Percentiles rank a stretch among this genome's conserved stretches.
Conservation (phyloP, 1,140 invertebrate genomes). For the Ctenoplectra terminalis region DNA sequence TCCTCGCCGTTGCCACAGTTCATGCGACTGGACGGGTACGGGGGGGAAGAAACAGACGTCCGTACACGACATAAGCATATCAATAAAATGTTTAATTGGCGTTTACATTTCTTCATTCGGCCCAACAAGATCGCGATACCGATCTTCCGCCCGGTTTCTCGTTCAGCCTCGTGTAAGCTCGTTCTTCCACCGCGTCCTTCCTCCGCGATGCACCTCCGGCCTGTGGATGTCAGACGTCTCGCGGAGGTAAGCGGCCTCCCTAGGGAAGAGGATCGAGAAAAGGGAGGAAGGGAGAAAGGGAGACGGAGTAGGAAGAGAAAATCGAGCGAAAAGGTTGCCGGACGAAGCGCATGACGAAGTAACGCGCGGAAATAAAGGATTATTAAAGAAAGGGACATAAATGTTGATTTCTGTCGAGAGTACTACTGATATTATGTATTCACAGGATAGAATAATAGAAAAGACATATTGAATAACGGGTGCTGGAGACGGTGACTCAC, state of each 20-base stretch:
- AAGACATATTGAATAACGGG: too few relatives aligned
- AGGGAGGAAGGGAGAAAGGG: not conserved
- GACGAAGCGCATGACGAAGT: conserved; percentile 14
- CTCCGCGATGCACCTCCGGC: conserved; percentile 23
- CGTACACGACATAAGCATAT: conserved; percentile 79
- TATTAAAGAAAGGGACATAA: not conserved
- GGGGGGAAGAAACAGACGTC: conserved; percentile 61
- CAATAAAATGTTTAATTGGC: conserved; percentile 82
- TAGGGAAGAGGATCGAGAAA: not conserved
- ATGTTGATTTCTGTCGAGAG: not conserved
- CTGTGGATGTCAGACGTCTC: conserved; percentile 50
- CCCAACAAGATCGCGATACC: conserved; percentile 78
- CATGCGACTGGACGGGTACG: not conserved
- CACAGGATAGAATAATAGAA: too few relatives aligned
- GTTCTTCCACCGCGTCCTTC: conserved; percentile 43
- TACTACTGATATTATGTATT: too few relatives aligned
- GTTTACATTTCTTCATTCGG: conserved; percentile 79
- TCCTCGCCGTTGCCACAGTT: not conserved
- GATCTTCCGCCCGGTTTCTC: conserved; percentile 71
- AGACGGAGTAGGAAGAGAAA: not conserved
- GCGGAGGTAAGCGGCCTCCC: conserved; percentile 36
- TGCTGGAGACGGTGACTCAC: too few relatives aligned
- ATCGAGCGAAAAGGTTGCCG: conserved; percentile 15
- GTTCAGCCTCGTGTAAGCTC: conserved; percentile 50
- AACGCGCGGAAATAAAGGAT: conserved; percentile 35